These are phyloP conservation scores for Apodemus sylvaticus DNA, from an alignment of 2,113 vertebrate genomes.

Conservation along the genomic window DNA sequence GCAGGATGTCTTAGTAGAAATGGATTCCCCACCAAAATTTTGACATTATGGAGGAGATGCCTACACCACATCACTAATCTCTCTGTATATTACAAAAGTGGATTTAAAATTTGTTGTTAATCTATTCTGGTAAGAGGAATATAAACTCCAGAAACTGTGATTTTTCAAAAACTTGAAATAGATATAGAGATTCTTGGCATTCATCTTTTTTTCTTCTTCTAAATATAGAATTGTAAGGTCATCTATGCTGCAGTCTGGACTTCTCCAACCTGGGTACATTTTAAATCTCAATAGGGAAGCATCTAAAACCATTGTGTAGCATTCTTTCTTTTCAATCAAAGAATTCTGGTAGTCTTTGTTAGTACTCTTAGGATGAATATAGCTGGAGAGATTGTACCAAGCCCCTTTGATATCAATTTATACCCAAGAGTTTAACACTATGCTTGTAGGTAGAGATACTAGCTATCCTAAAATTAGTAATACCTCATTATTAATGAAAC, in stretches of 20 bases:
- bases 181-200: conserved; percentile 67
- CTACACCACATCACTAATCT: conserved; percentile 74
- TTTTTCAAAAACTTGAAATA: conserved; percentile 79
- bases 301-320: conserved; percentile 62
- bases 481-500: neutral
- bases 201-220: conserved; percentile 68
- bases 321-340: conserved; percentile 67
- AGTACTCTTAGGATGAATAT: neutral
- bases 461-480: conserved; percentile 34
- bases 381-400: neutral
- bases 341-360: conserved; percentile 44
- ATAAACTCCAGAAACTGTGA: conserved; percentile 75
- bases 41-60: conserved; percentile 67
- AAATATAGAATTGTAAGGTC: conserved; percentile 67
- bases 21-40: conserved; percentile 77
- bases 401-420: conserved; percentile 36
- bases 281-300: conserved; percentile 69
- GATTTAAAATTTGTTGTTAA: conserved; percentile 79
- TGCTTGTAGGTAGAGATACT: neutral
- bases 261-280: conserved; percentile 60
- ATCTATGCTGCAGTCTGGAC: conserved; percentile 71
- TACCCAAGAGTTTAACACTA: conserved; percentile 4
- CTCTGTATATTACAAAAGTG: conserved; percentile 51
- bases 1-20: conserved; percentile 67
- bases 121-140: conserved; percentile 73